A percentile compares a stretch with the other conserved stretches of the same genome.
Conservation (phyloP, 92 coral and sea anemone genomes). For the Anthopleura xanthogrammica region DNA sequence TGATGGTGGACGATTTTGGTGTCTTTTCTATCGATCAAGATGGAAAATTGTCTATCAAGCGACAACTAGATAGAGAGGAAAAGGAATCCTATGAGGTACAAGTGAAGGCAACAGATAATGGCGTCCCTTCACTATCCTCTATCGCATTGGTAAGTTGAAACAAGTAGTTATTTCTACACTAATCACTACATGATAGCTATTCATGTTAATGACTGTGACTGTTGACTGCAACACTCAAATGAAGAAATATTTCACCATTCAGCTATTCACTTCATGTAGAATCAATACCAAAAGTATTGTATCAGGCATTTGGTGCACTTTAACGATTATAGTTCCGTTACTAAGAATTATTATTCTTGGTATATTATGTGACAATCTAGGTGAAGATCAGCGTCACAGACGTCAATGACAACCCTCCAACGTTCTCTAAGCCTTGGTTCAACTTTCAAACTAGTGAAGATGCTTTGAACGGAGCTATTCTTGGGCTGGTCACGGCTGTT, state of each 20-base stretch:
- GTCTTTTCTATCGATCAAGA: conserved; percentile 27
- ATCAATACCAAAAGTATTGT: too few relatives aligned
- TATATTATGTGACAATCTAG: conserved; percentile 26
- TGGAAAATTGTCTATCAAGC: conserved; percentile 41
- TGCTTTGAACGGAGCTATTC: conserved; percentile 23
- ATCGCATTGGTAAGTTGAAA: neutral
- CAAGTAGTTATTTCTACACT: too few relatives aligned
- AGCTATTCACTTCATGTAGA: too few relatives aligned
- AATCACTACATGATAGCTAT: neutral
- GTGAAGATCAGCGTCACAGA: conserved; percentile 53
- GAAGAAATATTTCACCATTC: too few relatives aligned
- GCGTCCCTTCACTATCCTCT: conserved; percentile 17
- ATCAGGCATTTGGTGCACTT: too few relatives aligned
- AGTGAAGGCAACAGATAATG: conserved; percentile 75
- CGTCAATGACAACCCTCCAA: conserved; percentile 62
- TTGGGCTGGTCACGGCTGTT: conserved; percentile 40
- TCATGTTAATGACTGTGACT: neutral
- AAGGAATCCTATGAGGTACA: conserved; percentile 36
- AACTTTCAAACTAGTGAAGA: conserved; percentile 36
- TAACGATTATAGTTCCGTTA: neutral
- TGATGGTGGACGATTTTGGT: conserved; percentile 28
- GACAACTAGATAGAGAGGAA: conserved; percentile 75
- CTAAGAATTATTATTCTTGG: too few relatives aligned
- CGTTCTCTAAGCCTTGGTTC: conserved; percentile 18
- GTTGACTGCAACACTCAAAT: too few relatives aligned